A percentile compares a stretch with the other conserved stretches of the same genome.
Evolutionary conservation across 2,888 invertebrate species (phyloP).

Genomic region (Stramonita haemastoma): DNA sequence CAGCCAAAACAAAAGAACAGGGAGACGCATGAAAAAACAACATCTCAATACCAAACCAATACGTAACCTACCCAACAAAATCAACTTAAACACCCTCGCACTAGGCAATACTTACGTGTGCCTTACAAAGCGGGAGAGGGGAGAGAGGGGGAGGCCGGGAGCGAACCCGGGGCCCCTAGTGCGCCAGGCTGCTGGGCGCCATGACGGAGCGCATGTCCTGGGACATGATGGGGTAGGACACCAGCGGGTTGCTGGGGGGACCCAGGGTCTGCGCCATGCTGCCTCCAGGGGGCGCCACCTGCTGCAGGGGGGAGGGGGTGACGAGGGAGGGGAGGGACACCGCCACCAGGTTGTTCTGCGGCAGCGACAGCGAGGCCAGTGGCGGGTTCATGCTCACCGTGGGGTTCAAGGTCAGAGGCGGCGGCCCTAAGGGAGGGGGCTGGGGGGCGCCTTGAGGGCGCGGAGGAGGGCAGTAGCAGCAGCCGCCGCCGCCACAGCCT

Average conservation of each 20-base stretch:
- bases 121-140: neutral
- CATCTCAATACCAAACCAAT: no score
- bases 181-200: conserved; percentile 67
- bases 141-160: neutral
- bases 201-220: conserved; percentile 67
- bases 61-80: no score
- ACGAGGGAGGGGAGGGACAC: conserved; percentile 55
- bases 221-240: conserved; percentile 73
- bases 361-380: conserved; percentile 55
- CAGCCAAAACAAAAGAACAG: no score
- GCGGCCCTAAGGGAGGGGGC: conserved; percentile 46
- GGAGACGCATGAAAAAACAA: no score
- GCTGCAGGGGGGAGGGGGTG: conserved; percentile 53
- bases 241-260: conserved; percentile 61
- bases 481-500: conserved; percentile 36
- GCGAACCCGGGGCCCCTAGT: conserved; percentile 47
- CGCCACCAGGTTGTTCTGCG: conserved; percentile 60
- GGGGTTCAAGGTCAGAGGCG: conserved; percentile 55
- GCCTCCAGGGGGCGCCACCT: conserved; percentile 52
- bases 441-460: conserved; percentile 25
- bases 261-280: conserved; percentile 64
- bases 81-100: no score
- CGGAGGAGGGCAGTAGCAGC: conserved; percentile 32
- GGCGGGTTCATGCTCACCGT: conserved; percentile 62
- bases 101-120: neutral